A percentile compares a stretch with the other conserved stretches of the same genome.
Evolutionary conservation across 2,888 invertebrate species (phyloP).

Genomic region (Beris morrisii): DNA sequence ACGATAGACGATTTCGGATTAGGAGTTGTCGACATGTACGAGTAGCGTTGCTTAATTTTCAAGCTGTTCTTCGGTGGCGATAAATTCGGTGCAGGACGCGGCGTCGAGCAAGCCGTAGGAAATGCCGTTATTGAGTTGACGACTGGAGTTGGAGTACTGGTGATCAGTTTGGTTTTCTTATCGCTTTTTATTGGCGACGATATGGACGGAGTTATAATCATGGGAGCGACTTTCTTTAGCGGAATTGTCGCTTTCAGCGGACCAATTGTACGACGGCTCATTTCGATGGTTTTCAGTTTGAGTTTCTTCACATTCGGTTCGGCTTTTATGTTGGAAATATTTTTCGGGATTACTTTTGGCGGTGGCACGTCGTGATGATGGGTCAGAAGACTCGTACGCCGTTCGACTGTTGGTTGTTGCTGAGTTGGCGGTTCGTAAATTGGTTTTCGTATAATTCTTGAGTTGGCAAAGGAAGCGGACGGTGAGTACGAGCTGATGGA

Average conservation of each 20-base stretch:
- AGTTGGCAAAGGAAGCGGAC: neutral
- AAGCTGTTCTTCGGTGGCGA: slow-evolving; percentile 38
- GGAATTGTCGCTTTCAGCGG: slow-evolving; percentile 47
- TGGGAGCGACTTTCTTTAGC: slow-evolving; percentile 44
- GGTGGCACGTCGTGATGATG: neutral
- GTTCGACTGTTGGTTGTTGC: slow-evolving; percentile 4
- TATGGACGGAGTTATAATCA: slow-evolving; percentile 41
- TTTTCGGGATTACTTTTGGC: slow-evolving; percentile 6
- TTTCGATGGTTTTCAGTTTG: slow-evolving; percentile 40
- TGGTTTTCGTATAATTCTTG: neutral
- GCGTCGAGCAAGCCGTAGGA: slow-evolving; percentile 43
- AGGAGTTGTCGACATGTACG: slow-evolving; percentile 43
- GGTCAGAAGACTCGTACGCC: neutral
- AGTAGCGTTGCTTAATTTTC: slow-evolving; percentile 40
- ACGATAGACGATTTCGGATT: slow-evolving; percentile 38
- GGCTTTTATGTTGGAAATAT: slow-evolving; percentile 7
- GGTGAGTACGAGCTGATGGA: slow-evolving; percentile 11
- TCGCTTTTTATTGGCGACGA: slow-evolving; percentile 37
- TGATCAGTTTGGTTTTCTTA: slow-evolving; percentile 35
- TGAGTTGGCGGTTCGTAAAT: neutral
- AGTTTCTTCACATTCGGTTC: slow-evolving; percentile 15
- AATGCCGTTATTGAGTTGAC: neutral
- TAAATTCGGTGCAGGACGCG: slow-evolving; percentile 32
- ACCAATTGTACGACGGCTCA: slow-evolving; percentile 41
- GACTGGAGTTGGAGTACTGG: slow-evolving; percentile 42